A percentile compares a stretch with the other conserved stretches of the same genome.
phyloP scores from a whole-genome alignment of 2,797 vertebrate genomes.

The Okamejei kenojei region DNA sequence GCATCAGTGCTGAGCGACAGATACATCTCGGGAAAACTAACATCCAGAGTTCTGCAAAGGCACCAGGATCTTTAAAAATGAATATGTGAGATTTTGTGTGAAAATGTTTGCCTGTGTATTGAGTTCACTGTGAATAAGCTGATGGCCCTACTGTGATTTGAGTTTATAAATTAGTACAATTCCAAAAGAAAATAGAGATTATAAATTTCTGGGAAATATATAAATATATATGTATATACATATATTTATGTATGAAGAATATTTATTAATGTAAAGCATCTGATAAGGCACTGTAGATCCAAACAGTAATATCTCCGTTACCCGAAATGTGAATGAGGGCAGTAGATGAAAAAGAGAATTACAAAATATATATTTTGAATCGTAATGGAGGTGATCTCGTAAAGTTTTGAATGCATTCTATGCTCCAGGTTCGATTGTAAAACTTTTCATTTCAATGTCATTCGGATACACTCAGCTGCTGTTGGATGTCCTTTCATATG shows the following conservation, averaged over 20 bases:
- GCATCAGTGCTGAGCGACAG: background rate
- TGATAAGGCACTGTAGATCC: background rate
- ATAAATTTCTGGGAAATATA: slow-evolving; percentile 35
- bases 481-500: background rate
- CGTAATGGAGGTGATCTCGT: slow-evolving; percentile 29
- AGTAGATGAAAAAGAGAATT: slow-evolving; percentile 24
- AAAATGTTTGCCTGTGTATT: slow-evolving; percentile 7
- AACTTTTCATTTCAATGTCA: background rate
- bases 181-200: slow-evolving; percentile 19
- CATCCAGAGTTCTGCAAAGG: background rate
- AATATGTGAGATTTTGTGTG: slow-evolving; percentile 12
- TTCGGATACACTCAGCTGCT: background rate
- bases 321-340: background rate
- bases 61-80: slow-evolving; percentile 2
- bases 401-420: slow-evolving; percentile 23
- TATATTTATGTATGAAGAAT: slow-evolving; percentile 37
- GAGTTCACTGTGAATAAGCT: slow-evolving; percentile 13
- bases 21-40: slow-evolving; percentile 10
- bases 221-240: slow-evolving; percentile 32
- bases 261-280: slow-evolving; percentile 24
- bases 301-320: background rate
- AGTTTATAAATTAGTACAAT: slow-evolving; percentile 17
- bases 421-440: slow-evolving; percentile 1
- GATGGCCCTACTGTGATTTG: background rate
- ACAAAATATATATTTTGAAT: slow-evolving; percentile 5